Evolutionary conservation across 2,888 invertebrate genomes (phyloP), one percentile per base, ranked within the genome.

Genomic region (Rhagonycha fulva): DNA sequence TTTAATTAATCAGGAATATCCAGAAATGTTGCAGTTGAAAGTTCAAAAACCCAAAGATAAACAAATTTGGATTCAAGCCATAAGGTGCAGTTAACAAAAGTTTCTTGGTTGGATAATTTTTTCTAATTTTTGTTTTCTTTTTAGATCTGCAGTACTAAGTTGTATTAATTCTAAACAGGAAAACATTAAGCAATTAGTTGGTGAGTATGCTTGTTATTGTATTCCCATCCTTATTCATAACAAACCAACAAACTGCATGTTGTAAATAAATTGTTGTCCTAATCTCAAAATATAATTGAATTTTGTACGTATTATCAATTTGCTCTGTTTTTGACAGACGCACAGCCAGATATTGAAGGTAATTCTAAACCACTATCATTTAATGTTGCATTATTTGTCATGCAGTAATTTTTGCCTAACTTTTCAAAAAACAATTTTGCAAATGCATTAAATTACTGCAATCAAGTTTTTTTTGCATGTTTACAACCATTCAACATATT

Each of bases 1-100:
- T 89, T 91, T 98, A 73, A 97, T 98, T 83, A 96, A 96, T 84
- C 96, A 96, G 5, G 91, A 93, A 4, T 95, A 95, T 85, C 98
- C 98, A 0, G 98, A 98, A 89, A 98, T 98, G 98, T 98, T 98
- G 86, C 98, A 98, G 86, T 89, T 98, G 71, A 93, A 97, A 85
- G 93, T 94, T 26, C 95, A 96, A 84, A 92, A 95, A 80, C 96
- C 96, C 30, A 96, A 96, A 87, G 97, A 98, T 84, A 95, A 96
- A 85, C 94, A 94, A 84, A 89, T 92, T 11, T 98, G 98, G 98
- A 96, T 98, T 85, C 93, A 94, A 84, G 93, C 94, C 61, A 94
- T 98, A 82, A 91, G 96, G 91, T 93, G 86, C 7, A 19, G 10
- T 19, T 2, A 19, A 19, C 0, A 12, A 62, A 14, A 10, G 10